These are phyloP conservation scores for Malacoctenus gilli DNA, from an alignment of 2,797 vertebrate species.

Conservation along the genomic window DNA sequence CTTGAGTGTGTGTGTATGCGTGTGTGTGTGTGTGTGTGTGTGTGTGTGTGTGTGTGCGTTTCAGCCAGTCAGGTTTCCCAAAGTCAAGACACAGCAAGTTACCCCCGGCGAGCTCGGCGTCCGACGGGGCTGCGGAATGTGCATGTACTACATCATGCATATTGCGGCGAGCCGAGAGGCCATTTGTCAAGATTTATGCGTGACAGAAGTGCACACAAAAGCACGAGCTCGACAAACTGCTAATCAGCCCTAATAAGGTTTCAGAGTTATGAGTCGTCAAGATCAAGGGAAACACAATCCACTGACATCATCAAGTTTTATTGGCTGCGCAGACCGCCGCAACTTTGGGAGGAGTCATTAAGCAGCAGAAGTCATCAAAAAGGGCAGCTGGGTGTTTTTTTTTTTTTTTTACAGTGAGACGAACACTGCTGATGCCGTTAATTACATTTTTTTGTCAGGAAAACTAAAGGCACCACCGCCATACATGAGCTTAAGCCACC, in stretches of 20 bases:
- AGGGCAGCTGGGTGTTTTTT: constrained; percentile 27
- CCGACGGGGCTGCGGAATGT: constrained; percentile 18
- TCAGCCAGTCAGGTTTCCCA: constrained; percentile 14
- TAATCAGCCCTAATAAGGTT: constrained; percentile 62
- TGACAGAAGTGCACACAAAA: constrained; percentile 67
- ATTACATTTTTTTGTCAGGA: not conserved
- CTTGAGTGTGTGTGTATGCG: no score
- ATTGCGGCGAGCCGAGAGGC: constrained; percentile 36
- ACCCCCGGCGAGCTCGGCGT: constrained; percentile 24
- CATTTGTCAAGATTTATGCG: constrained; percentile 60
- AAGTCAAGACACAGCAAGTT: constrained; percentile 23
- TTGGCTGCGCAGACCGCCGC: constrained; percentile 1
- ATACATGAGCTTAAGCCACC: not conserved
- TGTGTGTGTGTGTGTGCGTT: constrained; percentile 1
- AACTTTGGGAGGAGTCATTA: constrained; percentile 30
- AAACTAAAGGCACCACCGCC: not conserved
- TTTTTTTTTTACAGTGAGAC: not conserved
- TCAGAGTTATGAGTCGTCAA: constrained; percentile 58
- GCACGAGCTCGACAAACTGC: constrained; percentile 57
- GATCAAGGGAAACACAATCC: constrained; percentile 48
- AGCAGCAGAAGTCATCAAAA: constrained; percentile 18
- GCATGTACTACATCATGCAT: constrained; percentile 37
- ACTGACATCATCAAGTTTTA: constrained; percentile 53
- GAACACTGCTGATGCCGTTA: not conserved
- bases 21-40: no score